phyloP scores from a whole-genome alignment of 2,888 invertebrate genomes.

The Sarcophaga caerulescens region DNA sequence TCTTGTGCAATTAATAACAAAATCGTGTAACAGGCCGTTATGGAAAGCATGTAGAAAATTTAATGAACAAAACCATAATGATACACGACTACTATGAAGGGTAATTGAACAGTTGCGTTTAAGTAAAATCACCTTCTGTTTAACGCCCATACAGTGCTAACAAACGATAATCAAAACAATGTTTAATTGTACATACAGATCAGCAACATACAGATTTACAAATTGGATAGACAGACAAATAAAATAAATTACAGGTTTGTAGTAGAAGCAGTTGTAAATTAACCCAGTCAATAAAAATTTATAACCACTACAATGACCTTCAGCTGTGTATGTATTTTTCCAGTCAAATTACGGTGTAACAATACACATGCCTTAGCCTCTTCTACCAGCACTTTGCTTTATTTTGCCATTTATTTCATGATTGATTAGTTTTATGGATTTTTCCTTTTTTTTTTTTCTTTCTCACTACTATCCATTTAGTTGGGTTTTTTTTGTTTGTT shows the following conservation, averaged over 20 bases:
- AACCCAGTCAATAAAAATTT: neutral
- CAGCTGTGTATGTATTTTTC: neutral
- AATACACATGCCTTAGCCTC: neutral
- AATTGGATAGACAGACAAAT: neutral
- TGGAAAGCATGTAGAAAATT: neutral
- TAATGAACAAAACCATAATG: too few relatives aligned
- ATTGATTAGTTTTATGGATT: conserved; percentile 19
- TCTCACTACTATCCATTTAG: too few relatives aligned
- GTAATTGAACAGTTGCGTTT: too few relatives aligned
- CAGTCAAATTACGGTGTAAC: neutral
- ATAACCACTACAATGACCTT: conserved; percentile 1
- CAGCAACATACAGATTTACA: neutral
- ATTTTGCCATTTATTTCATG: neutral
- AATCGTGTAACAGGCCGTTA: neutral
- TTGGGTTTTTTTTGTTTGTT: neutral
- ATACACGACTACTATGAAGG: too few relatives aligned
- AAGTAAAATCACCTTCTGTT: neutral
- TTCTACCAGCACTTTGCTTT: neutral
- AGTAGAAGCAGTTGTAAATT: neutral
- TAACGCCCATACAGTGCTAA: neutral
- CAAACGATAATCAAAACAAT: too few relatives aligned
- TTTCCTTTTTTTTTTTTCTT: neutral
- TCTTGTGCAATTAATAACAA: conserved; percentile 3
- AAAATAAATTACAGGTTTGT: neutral
- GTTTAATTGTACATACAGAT: too few relatives aligned